Evolutionary conservation across 2,888 invertebrate species (phyloP).

Genomic region (Neelides folsomi): DNA sequence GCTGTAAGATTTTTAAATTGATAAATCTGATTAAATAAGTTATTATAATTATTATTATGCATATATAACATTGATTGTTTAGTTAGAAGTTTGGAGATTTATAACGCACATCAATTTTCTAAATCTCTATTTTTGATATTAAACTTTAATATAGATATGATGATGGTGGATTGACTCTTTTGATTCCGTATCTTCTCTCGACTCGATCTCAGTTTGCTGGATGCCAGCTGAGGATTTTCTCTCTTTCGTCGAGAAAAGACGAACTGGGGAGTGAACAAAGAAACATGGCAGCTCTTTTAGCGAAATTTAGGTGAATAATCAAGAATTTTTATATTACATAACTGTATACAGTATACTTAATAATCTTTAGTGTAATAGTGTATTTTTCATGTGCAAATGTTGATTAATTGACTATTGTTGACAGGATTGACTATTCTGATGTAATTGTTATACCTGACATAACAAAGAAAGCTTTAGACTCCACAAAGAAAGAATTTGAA

Average conservation of each 20-base stretch:
- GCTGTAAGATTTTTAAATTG: no score
- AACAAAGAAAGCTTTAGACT: conserved; percentile 62
- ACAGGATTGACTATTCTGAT: conserved; percentile 78
- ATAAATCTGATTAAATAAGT: conserved; percentile 43
- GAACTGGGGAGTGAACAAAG: conserved; percentile 68
- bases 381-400: no score
- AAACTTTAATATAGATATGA: not conserved
- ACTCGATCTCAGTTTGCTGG: conserved; percentile 62
- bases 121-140: not conserved
- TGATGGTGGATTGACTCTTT: conserved; percentile 60
- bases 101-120: no score
- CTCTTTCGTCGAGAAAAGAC: conserved; percentile 63
- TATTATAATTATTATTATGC: not conserved
- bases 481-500: conserved; percentile 61
- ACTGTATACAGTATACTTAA: no score
- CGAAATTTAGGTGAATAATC: no score
- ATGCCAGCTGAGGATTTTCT: conserved; percentile 67
- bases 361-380: no score
- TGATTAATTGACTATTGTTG: no score
- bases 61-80: not conserved
- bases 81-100: no score
- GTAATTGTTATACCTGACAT: conserved; percentile 85
- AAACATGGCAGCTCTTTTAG: conserved; percentile 40
- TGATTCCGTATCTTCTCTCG: conserved; percentile 72
- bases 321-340: no score